A percentile compares a stretch with the other conserved stretches of the same genome.
Conservation (phyloP, 1,140 invertebrate species). For the Heterodera carotae region DNA sequence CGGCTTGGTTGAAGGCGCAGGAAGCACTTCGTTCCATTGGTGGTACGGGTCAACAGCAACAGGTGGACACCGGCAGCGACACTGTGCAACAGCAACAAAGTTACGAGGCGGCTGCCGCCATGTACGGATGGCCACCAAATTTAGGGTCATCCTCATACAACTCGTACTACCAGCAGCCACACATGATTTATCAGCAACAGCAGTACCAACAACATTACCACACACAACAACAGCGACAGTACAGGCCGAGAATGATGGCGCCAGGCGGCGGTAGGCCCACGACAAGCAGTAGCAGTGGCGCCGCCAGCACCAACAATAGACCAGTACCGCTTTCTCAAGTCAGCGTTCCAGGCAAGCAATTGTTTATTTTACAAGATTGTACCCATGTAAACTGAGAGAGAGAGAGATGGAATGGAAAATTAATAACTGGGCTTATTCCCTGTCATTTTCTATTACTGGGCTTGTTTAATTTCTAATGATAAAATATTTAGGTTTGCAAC, state of each 20-base stretch:
- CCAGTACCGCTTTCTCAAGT: slow-evolving; percentile 10
- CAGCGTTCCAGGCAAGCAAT: slow-evolving; percentile 15
- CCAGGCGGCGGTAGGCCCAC: too few relatives aligned
- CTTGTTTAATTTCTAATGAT: too few relatives aligned
- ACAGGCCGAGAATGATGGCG: not conserved
- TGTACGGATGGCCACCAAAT: slow-evolving; percentile 4
- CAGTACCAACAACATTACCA: not conserved
- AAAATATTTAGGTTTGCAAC: slow-evolving; percentile 28
- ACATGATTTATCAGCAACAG: not conserved
- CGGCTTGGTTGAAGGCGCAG: slow-evolving; percentile 25
- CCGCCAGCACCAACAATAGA: not conserved
- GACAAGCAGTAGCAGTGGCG: too few relatives aligned
- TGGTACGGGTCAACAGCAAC: not conserved
- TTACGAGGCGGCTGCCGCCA: not conserved
- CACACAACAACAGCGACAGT: not conserved
- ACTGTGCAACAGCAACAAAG: not conserved
- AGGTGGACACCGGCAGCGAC: not conserved
- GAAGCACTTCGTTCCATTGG: slow-evolving; percentile 28
- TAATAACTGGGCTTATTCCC: too few relatives aligned
- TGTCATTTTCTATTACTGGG: too few relatives aligned
- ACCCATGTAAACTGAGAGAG: too few relatives aligned
- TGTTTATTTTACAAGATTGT: not conserved
- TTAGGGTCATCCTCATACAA: slow-evolving; percentile 11
- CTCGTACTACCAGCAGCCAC: slow-evolving; percentile 24
- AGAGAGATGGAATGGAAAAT: too few relatives aligned